phyloP scores from a whole-genome alignment of 2,797 vertebrate species.

The Lagorchestes hirsutus region DNA sequence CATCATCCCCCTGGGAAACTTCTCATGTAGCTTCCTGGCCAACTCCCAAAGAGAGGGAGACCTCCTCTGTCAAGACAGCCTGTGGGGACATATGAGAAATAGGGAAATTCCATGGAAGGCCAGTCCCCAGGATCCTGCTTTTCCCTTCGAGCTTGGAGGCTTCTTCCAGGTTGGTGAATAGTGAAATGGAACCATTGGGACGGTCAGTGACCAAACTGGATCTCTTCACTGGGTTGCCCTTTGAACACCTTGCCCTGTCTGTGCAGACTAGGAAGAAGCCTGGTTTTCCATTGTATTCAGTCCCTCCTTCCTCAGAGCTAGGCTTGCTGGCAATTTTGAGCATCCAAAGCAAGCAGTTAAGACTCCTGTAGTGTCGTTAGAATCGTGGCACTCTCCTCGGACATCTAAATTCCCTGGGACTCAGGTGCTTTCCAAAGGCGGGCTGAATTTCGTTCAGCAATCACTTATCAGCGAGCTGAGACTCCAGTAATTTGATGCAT shows the following conservation, averaged over 20 bases:
- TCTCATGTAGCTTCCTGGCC: background rate
- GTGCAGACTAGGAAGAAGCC: slow-evolving; percentile 63
- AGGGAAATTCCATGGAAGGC: background rate
- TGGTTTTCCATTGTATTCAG: slow-evolving; percentile 70
- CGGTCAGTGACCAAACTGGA: slow-evolving; percentile 6
- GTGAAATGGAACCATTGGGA: background rate
- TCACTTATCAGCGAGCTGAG: slow-evolving; percentile 36
- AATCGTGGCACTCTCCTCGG: slow-evolving; percentile 59
- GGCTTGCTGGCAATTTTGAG: slow-evolving; percentile 73
- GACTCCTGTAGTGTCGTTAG: slow-evolving; percentile 59
- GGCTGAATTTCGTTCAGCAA: slow-evolving; percentile 60
- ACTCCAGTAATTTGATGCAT: slow-evolving; percentile 64
- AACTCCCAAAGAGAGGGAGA: background rate
- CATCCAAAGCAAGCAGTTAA: slow-evolving; percentile 71
- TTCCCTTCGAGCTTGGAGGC: too few species aligned
- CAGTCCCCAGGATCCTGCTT: too few species aligned
- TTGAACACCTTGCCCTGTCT: slow-evolving; percentile 55
- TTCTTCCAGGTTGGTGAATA: background rate
- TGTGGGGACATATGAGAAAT: background rate
- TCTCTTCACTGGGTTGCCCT: slow-evolving; percentile 48
- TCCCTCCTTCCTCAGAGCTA: slow-evolving; percentile 52
- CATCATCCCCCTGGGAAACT: background rate
- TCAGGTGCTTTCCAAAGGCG: slow-evolving; percentile 52
- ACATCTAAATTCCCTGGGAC: slow-evolving; percentile 48
- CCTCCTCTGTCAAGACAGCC: background rate